Base-by-base conservation (phyloP, 2,797 vertebrate species). In the Xiphophorus birchmanni region DNA sequence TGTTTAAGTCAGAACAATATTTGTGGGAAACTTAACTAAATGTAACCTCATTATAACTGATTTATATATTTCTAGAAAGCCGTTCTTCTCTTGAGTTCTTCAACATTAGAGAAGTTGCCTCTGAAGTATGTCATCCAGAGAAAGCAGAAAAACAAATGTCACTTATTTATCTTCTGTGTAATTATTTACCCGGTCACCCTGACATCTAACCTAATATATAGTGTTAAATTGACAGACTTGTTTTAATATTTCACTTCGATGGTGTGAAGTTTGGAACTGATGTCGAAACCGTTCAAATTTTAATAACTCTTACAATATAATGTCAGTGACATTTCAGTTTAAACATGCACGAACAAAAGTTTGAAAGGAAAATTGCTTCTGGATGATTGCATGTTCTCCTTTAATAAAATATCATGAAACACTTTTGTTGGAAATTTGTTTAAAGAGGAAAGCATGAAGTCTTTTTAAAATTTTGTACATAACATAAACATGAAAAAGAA, bases 181-280 rank as follows among this genome's bases (percentile, higher is more conserved):
- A 96, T 96, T 89, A 96, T 96, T 96, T 86, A 96, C 94, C 73
- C 73, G 75, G 85, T 17, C 42, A 74, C 77, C 81, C 73, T 77
- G 45, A 67, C 84, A 21, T 32, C 44, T 48, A 10, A 52, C 37
- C 42, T 37, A 12, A 48, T 29, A n/a, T 50, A 72, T 50, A 3
- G 81, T 58, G 73, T 71, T 78, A 74, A 44, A 26, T 60, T 48
- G 1, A 77, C 10, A 54, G 9, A 0, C 2, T 18, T 72, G 44
- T 45, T 15, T 77, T 52, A 82, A 81, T 81, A 35, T 81, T 74
- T 81, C 47, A 74, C 45, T 9, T 73, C 37, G 71, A 26, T 18
- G 5, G 32, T 44, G 79, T 60, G n/a, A 17, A 44, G 2, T 79
- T 75, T 32, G 29, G 15, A 40, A 4, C 18, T 63, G 3, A 65